Evolutionary conservation across 2,113 vertebrate genomes (phyloP).

Genomic region (Macrotus californicus): DNA sequence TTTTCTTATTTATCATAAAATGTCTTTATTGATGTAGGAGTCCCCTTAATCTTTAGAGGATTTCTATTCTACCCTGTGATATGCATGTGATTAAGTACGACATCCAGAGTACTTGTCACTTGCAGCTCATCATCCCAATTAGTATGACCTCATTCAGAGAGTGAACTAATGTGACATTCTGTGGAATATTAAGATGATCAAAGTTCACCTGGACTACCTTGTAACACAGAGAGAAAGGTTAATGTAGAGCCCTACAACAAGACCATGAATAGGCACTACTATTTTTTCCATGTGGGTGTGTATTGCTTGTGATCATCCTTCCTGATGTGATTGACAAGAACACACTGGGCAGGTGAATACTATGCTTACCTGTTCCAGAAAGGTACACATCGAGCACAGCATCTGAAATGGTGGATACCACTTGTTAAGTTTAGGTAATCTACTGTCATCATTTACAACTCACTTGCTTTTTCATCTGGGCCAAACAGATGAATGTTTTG

Average conservation of each 20-base stretch:
- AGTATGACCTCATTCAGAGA: not conserved
- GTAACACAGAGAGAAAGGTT: not conserved
- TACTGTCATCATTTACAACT: not conserved
- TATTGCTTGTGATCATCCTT: not conserved
- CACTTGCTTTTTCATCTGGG: not conserved
- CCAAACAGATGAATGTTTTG: not conserved
- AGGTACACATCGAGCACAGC: not conserved
- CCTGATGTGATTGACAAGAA: not conserved
- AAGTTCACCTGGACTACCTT: not conserved
- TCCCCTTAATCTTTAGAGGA: not conserved
- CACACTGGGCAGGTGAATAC: not conserved
- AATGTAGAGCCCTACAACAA: not conserved
- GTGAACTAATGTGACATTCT: not conserved
- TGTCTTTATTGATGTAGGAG: not conserved
- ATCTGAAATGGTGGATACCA: not conserved
- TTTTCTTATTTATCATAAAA: not conserved
- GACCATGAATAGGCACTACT: not conserved
- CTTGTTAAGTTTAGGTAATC: not conserved
- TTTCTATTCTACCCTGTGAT: not conserved
- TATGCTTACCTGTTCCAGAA: not conserved
- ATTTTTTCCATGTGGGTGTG: not conserved
- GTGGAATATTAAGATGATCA: not conserved
- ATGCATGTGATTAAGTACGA: not conserved
- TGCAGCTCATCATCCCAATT: not conserved
- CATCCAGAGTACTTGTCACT: not conserved